Percentiles rank a stretch among this genome's conserved stretches.
Evolutionary conservation across 2,888 invertebrate genomes (phyloP).

Genomic region (Smittia sp.): DNA sequence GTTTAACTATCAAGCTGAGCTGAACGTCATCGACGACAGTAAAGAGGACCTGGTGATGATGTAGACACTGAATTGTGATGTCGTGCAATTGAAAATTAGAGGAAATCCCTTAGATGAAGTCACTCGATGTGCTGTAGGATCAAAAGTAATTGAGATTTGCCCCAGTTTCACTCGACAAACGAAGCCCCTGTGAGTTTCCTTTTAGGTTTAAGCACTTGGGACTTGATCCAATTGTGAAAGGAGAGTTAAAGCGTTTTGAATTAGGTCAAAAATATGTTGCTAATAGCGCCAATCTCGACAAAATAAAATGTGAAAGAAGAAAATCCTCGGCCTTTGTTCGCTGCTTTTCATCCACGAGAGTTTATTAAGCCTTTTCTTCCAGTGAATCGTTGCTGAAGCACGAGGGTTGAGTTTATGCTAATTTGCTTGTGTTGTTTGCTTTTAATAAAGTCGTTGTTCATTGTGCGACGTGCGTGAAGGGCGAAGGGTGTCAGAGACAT

Average conservation of each 20-base stretch:
- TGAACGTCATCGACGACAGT: conserved; percentile 25
- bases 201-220: conserved; percentile 19
- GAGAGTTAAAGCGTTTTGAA: conserved; percentile 7
- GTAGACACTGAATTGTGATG: conserved; percentile 33
- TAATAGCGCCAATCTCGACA: conserved; percentile 20
- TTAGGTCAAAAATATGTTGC: conserved; percentile 40
- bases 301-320: conserved; percentile 12
- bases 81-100: conserved; percentile 33
- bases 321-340: conserved; percentile 6
- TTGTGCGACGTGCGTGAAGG: conserved; percentile 16
- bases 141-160: not conserved
- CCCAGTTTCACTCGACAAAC: not conserved
- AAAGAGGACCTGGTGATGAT: conserved; percentile 30
- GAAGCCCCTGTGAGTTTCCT: conserved; percentile 1
- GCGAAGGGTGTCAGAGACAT: conserved; percentile 35
- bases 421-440: conserved; percentile 38
- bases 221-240: conserved; percentile 5
- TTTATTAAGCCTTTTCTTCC: conserved; percentile 22
- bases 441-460: conserved; percentile 20
- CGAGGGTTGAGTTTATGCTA: conserved; percentile 23
- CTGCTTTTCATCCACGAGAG: not conserved
- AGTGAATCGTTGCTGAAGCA: not conserved
- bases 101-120: not conserved
- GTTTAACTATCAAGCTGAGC: conserved; percentile 36
- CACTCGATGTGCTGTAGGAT: not conserved